Base-by-base conservation (phyloP, 2,888 invertebrate genomes). In the Mythimna loreyi region DNA sequence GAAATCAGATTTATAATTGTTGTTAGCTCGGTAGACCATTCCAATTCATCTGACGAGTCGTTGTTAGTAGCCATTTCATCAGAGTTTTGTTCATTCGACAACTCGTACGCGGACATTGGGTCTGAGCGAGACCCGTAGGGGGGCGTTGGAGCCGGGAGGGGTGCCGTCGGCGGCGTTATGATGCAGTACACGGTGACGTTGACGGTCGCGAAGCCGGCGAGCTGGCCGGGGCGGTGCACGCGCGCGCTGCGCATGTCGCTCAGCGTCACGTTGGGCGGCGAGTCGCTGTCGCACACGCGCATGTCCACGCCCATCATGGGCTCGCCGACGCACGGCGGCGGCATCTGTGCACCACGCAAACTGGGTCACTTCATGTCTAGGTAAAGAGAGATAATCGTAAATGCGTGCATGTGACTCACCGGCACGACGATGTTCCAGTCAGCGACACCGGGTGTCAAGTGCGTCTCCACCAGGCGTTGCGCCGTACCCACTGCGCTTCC, bases 341-440 rank as follows among this genome's bases (percentile, higher is more conserved):
- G 81, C 56, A 79, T 63, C 78, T 79, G 60, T 4, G 67, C 19
- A 16, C 6, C 8, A 56, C 16, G 23, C n/a, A 40, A 40, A 25
- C 5, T 8, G 25, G 50, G 45, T 28, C 7, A 33, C 21, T 45
- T 45, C 4, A 6, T 45, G 45, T 13, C 19, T 21, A 30, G 19
- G 7, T 13, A 28, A 25, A 21, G 19, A 9, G 30, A 4, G 30
- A 3, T 16, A 19, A 16, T 25, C 3, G 30, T n/a, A 30, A 9
- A 40, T 21, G 13, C 3, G 2, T 30, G 40, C 28, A 36, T 40
- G 11, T n/a, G 30, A 66, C 80, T 75, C 45, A 79, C 79, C 50
- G 79, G 79, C 23, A 80, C 68, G 30, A 68, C 66, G 57, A 80
- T 61, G 45, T 68, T 76, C 79, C 80, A 80, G 52, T 72, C 73